Conservation (phyloP, 2,888 invertebrate species). For the Cantharis rustica region DNA sequence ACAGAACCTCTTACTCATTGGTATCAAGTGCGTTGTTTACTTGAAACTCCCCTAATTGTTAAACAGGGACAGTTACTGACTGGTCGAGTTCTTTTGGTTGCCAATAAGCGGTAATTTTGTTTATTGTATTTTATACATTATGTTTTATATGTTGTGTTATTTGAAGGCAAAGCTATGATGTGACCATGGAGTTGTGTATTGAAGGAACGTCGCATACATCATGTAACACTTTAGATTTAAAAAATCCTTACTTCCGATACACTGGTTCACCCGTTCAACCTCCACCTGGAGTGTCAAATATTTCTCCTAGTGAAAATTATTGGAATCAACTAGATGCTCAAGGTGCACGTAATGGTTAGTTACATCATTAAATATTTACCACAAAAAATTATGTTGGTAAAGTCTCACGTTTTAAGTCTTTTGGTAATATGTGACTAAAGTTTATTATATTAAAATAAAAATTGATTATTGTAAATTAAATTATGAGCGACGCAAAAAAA, state of each 20-base stretch:
- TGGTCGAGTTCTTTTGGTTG: conserved; percentile 84
- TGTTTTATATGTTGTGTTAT: background rate
- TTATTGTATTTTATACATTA: background rate
- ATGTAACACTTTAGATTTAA: conserved; percentile 92
- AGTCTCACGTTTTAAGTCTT: background rate
- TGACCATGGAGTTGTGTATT: conserved; percentile 90
- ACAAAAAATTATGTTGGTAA: conserved; percentile 4
- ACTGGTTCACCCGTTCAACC: conserved; percentile 91
- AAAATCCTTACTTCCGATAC: conserved; percentile 98
- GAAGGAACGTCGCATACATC: conserved; percentile 88
- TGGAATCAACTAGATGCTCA: conserved; percentile 86
- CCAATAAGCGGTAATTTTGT: conserved; percentile 79
- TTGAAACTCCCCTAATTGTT: conserved; percentile 92
- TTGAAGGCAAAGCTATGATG: conserved; percentile 94
- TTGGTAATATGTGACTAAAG: background rate
- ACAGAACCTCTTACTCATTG: conserved; percentile 98
- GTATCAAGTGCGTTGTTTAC: conserved; percentile 97
- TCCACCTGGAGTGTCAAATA: conserved; percentile 88
- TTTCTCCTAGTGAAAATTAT: conserved; percentile 92
- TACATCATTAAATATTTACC: conserved; percentile 3
- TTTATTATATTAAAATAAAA: background rate
- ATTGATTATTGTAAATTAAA: no score
- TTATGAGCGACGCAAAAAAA: no score
- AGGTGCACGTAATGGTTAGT: conserved; percentile 60
- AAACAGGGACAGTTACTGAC: conserved; percentile 91